These are phyloP conservation scores for Xylocopa sonorina DNA, from an alignment of 1,140 invertebrate species.

Conservation along the genomic window DNA sequence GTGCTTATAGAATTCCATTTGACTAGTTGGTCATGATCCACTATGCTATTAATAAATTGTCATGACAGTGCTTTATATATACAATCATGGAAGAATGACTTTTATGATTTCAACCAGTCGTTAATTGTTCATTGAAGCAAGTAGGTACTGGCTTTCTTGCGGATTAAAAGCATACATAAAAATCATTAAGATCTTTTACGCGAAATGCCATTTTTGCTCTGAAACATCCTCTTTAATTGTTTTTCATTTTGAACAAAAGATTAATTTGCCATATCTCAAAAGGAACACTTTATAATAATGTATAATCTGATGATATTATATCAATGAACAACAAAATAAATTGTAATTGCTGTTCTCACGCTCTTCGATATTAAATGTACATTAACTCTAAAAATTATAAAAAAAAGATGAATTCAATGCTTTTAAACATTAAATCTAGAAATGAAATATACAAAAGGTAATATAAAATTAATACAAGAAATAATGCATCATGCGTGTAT, in stretches of 20 bases:
- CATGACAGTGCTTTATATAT: slow-evolving; percentile 78
- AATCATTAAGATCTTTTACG: slow-evolving; percentile 31
- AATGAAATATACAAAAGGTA: slow-evolving; percentile 9
- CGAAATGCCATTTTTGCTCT: slow-evolving; percentile 42
- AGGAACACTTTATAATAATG: slow-evolving; percentile 14
- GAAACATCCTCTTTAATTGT: slow-evolving; percentile 11
- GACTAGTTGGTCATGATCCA: slow-evolving; percentile 79
- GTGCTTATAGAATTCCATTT: slow-evolving; percentile 77
- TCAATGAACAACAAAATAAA: not conserved
- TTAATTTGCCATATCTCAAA: not conserved
- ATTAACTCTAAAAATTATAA: slow-evolving; percentile 19
- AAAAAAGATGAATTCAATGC: slow-evolving; percentile 1
- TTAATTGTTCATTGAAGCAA: slow-evolving; percentile 58
- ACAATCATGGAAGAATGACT: slow-evolving; percentile 75
- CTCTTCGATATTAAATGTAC: not conserved
- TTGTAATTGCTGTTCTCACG: slow-evolving; percentile 28
- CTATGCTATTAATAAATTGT: slow-evolving; percentile 75
- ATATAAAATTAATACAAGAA: slow-evolving; percentile 29
- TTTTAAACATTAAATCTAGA: slow-evolving; percentile 2
- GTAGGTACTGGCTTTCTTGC: slow-evolving; percentile 67
- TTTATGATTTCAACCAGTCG: slow-evolving; percentile 64
- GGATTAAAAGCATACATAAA: slow-evolving; percentile 47
- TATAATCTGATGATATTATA: slow-evolving; percentile 1
- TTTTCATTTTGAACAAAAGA: not conserved
- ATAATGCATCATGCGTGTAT: slow-evolving; percentile 10